These are phyloP conservation scores for Lepilemur septentrionalis DNA, from an alignment of 2,797 vertebrate genomes.

Conservation along the genomic window DNA sequence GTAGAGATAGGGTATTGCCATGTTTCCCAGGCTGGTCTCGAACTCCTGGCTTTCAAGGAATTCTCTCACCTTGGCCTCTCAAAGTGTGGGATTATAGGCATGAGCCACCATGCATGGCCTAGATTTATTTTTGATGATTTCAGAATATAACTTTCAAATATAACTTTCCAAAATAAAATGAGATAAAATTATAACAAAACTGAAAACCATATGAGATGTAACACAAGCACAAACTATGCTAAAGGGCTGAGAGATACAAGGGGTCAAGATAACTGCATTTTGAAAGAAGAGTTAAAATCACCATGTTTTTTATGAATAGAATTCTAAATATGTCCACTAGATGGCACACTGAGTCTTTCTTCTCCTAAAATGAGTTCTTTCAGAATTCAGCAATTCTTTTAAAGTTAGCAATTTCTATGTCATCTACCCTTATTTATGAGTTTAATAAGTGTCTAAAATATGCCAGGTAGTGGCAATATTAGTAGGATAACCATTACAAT, in stretches of 20 bases:
- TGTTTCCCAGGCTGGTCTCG: background rate
- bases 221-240: background rate
- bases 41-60: background rate
- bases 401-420: constrained; percentile 38
- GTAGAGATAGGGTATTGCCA: background rate
- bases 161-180: background rate
- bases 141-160: constrained; percentile 9
- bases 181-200: background rate
- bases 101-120: background rate
- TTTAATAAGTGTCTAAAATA: constrained; percentile 43
- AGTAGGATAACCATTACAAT: background rate
- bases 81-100: background rate
- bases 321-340: constrained; percentile 80
- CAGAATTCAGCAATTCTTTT: constrained; percentile 10
- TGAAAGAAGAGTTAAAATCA: background rate
- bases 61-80: background rate
- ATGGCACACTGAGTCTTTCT: constrained; percentile 79
- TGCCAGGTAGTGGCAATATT: background rate
- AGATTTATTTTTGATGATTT: constrained; percentile 22
- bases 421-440: constrained; percentile 13
- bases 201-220: background rate
- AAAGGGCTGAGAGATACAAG: background rate
- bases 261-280: background rate
- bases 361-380: constrained; percentile 30
- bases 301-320: background rate